Conservation (phyloP, 2,797 vertebrate genomes). For the Poeciliopsis presidionis region DNA sequence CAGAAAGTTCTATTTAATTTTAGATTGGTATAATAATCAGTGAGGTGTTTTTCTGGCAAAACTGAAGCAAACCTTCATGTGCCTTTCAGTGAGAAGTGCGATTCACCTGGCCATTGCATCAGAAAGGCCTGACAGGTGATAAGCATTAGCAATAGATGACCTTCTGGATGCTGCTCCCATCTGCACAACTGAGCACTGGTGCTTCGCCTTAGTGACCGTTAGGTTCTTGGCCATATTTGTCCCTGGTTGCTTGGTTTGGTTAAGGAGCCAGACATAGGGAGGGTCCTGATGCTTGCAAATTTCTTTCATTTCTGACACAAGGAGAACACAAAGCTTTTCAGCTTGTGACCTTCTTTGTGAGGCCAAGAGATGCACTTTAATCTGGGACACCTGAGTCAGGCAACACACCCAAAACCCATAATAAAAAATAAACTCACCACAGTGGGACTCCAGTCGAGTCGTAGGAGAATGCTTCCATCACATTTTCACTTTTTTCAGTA, state of each 20-base stretch:
- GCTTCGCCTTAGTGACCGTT: no score
- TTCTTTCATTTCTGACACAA: not conserved
- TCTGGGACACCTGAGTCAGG: no score
- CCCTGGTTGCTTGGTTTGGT: no score
- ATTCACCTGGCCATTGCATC: not conserved
- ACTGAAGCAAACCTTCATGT: no score
- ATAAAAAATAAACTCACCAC: not conserved
- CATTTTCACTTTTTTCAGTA: not conserved
- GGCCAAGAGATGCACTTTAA: no score
- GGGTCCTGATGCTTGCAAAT: not conserved
- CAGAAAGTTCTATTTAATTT: not conserved
- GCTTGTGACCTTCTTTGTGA: not conserved
- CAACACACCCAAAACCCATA: not conserved
- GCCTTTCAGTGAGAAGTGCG: not conserved
- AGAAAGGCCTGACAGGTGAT: not conserved
- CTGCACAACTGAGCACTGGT: not conserved
- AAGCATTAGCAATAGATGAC: not conserved
- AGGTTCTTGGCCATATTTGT: no score
- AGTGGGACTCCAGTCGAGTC: not conserved
- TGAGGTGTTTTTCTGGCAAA: no score
- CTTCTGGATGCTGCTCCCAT: not conserved
- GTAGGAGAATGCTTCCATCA: not conserved
- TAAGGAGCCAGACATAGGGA: no score
- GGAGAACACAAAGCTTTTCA: not conserved
- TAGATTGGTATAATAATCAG: not conserved